Base-by-base conservation (phyloP, 2,888 invertebrate species). In the Drosophila conformis region DNA sequence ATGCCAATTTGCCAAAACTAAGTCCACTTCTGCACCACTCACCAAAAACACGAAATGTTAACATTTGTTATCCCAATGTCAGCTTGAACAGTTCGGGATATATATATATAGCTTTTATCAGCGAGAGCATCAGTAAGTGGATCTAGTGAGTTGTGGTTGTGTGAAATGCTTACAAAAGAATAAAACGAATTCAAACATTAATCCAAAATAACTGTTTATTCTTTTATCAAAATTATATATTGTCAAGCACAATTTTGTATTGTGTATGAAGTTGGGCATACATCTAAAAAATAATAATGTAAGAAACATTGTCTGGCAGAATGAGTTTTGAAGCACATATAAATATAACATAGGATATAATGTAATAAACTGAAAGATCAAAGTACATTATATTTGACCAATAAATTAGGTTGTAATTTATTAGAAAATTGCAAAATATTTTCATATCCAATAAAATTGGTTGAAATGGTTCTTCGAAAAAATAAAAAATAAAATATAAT, bases 221-320 rank as follows among this genome's bases (percentile, higher is more conserved):
- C 69, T 74, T 77, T 75, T 76, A 73, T 86, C 63, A 73, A 92
- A 92, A 91, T 91, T 83, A 92, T 91, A 92, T 91, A 92, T 92
- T 92, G 91, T 92, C 92, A 91, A 92, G 91, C 92, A 92, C 92
- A 84, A 89, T 83, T 78, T 46, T 54, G 40, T 46, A 42, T 69
- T 52, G 52, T 46, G 33, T 56, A 15, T 54, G 18, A 51, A 29
- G 13, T 36, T 11, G 15, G 56, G 11, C 31, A 53, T 31, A 46
- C 10, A 18, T 27, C 10, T 36, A 15, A 42, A 31, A 7, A 21
- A 42, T 42, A 46, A 21, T 21, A 21, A 42, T 21, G 13, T 7
- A 46, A 21, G 7, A 21, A 46, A 21, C 7, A 46, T 15, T 46
- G 15, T 29, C 31, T 52, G 31, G 6, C 13, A 31, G 6, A 52